A percentile compares a stretch with the other conserved stretches of the same genome.
Conservation (phyloP, 1,140 invertebrate genomes). For the Ceratina calcarata region DNA sequence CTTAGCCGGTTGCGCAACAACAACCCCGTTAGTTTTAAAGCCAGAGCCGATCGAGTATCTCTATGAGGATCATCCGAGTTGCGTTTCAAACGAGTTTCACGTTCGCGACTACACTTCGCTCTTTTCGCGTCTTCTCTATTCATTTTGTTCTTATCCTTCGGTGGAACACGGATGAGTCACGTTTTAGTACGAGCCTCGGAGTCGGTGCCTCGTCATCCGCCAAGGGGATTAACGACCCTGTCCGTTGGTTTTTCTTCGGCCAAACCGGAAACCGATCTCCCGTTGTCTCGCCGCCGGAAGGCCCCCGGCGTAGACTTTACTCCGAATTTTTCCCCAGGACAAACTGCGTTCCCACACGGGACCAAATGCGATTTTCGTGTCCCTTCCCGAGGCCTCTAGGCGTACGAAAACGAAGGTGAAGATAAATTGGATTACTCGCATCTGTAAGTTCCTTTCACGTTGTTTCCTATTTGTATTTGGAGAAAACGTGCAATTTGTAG, state of each 20-base stretch:
- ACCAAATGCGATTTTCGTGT: constrained; percentile 27
- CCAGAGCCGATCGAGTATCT: too few species aligned
- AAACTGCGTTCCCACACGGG: background rate
- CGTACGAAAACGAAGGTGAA: too few species aligned
- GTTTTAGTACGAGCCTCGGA: constrained; percentile 49
- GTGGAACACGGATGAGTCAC: constrained; percentile 55
- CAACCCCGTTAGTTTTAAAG: too few species aligned
- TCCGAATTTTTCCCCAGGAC: background rate
- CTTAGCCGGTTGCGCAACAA: background rate
- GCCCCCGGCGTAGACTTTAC: background rate
- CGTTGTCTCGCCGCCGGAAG: constrained; percentile 29
- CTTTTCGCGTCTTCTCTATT: background rate
- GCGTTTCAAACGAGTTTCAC: constrained; percentile 24
- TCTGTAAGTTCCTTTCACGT: too few species aligned
- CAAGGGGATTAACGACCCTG: constrained; percentile 61
- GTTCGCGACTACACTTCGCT: background rate
- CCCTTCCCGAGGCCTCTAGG: too few species aligned
- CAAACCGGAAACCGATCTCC: constrained; percentile 58
- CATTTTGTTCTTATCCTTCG: background rate
- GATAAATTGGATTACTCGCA: too few species aligned
- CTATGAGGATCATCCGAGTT: constrained; percentile 1
- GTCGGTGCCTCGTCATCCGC: constrained; percentile 56
- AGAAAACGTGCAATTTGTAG: too few species aligned
- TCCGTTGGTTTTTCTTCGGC: constrained; percentile 42
- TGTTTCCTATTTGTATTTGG: too few species aligned